Percentiles rank a stretch among this genome's conserved stretches.
Evolutionary conservation across 2,113 vertebrate genomes (phyloP).

Genomic region (Capricornis sumatraensis): DNA sequence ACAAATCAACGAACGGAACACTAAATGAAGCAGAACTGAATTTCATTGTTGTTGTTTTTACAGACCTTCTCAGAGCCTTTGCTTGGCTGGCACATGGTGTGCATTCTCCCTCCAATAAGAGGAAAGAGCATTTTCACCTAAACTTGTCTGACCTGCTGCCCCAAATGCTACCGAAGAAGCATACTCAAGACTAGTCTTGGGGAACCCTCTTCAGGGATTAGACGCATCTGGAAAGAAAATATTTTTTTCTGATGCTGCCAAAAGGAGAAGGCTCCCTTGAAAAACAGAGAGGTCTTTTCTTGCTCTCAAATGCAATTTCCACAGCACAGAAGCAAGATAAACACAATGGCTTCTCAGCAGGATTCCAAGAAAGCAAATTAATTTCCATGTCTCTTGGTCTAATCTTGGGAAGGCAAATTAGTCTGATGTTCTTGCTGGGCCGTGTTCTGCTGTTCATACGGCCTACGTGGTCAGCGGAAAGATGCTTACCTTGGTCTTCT

Average conservation of each 20-base stretch:
- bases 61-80: not conserved
- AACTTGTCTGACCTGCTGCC: not conserved
- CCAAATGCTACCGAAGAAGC: not conserved
- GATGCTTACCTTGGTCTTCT: not conserved
- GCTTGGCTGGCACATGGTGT: accelerated
- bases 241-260: not conserved
- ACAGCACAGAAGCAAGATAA: not conserved
- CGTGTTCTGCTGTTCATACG: not conserved
- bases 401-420: not conserved
- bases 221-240: accelerated
- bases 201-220: not conserved
- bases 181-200: not conserved
- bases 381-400: not conserved
- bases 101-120: not conserved
- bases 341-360: not conserved
- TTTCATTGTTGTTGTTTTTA: not conserved
- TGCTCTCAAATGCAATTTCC: not conserved
- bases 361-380: not conserved
- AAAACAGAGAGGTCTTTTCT: not conserved
- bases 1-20: not conserved
- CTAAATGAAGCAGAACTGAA: not conserved
- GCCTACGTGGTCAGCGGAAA: not conserved
- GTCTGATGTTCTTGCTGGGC: not conserved
- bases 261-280: not conserved
- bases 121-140: not conserved